Evolutionary conservation across 53 echinoderm and acorn worm species (phyloP), one percentile per base, ranked within the genome.

Genomic region (Mesocentrotus franciscanus): DNA sequence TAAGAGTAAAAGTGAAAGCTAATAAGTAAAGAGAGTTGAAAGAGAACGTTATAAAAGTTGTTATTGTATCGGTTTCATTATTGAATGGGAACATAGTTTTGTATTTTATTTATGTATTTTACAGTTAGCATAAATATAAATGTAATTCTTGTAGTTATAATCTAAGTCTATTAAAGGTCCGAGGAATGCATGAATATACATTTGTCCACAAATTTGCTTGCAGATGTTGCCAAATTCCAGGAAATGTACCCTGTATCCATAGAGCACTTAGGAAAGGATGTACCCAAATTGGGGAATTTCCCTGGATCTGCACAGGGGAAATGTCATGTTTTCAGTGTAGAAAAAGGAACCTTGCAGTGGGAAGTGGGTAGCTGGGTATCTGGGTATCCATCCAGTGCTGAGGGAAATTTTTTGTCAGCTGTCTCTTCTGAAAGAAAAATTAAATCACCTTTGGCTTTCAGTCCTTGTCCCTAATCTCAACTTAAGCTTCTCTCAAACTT

Each of bases 271-370:
- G 34, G 92, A 62, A 62, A 92, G 92, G 92, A 92, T 92, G 92
- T 61, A 5, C 90, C 30, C 61, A 66, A 92, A 68, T 92, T 92
- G 70, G 92, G 92, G 92, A 92, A 92, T 92, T 92, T 92, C 92
- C 92, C 92, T 92, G 70, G 39, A 68, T 90, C 90, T 61, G 70
- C 34, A 61, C 26, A 42, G 61, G 35, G 92, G 42, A 92, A 92
- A 68, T 70, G 70, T 33, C 39, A 24, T 92, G 71, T 92, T 92
- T 62, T 18, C 36, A 71, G 61, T 92, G 36, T 22, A 92, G 64
- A 59, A 90, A 27, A 90, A 30, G 90, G 29, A 60, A 55, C 61
- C 57, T 33, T 84, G 35, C 84, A 84, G 42, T 84, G 55, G 84
- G 84, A 84, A 84, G 84, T 84, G 84, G 84, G 84, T 32, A 64